Conservation (phyloP, 35 echinoderm and acorn worm genomes). For the Apostichopus californicus region DNA sequence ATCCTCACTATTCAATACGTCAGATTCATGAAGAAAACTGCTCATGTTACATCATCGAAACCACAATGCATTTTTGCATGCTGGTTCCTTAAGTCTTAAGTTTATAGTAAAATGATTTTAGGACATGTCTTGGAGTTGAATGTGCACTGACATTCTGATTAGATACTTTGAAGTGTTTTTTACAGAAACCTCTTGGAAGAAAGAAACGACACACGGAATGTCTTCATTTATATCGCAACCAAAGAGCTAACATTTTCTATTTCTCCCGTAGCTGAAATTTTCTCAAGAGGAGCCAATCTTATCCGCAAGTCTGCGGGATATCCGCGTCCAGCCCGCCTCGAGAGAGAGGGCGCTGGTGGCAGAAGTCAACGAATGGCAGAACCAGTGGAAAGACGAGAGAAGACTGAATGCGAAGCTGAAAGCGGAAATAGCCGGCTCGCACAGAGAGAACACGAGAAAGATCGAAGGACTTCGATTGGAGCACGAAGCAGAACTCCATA, state of each 20-base stretch:
- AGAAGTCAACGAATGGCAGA: slow-evolving; percentile 96
- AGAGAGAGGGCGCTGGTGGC: slow-evolving; percentile 94
- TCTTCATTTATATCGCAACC: no score
- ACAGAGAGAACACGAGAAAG: slow-evolving; percentile 74
- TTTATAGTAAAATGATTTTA: not conserved
- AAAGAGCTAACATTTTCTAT: not conserved
- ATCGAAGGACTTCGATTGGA: slow-evolving; percentile 72
- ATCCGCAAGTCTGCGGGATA: slow-evolving; percentile 75
- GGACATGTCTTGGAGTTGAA: no score
- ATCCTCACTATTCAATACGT: no score
- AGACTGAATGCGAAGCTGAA: slow-evolving; percentile 89
- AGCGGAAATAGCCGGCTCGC: slow-evolving; percentile 75
- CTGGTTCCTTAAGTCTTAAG: no score
- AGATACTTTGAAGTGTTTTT: no score
- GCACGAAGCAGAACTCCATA: slow-evolving; percentile 87
- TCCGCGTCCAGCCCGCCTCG: slow-evolving; percentile 68
- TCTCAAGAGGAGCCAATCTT: slow-evolving; percentile 74
- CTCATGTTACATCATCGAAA: no score
- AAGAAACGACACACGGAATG: no score
- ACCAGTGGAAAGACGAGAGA: slow-evolving; percentile 94
- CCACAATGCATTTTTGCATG: no score
- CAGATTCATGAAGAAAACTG: no score
- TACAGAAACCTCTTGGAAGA: no score
- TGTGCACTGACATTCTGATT: no score
- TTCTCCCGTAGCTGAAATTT: slow-evolving; percentile 33